These are phyloP conservation scores for Oscheius sp. DNA, from an alignment of 2,888 invertebrate species.

Conservation along the genomic window DNA sequence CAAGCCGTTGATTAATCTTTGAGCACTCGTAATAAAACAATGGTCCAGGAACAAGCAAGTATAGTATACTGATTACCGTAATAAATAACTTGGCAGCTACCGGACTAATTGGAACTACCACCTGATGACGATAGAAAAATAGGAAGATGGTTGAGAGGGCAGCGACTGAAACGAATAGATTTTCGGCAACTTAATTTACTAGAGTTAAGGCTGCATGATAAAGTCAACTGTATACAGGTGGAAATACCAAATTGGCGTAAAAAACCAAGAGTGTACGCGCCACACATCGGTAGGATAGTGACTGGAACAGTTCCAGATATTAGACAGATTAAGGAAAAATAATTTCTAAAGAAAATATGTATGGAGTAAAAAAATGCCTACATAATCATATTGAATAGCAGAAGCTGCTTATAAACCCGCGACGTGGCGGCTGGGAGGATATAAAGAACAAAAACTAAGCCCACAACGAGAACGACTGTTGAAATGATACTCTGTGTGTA, in stretches of 20 bases:
- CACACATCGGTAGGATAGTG: constrained; percentile 17
- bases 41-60: neutral
- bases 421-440: constrained; percentile 6
- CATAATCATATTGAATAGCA: constrained; percentile 18
- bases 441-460: neutral
- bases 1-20: neutral
- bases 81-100: constrained; percentile 1
- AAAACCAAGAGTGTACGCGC: constrained; percentile 20
- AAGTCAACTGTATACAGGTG: constrained; percentile 6
- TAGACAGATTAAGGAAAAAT: constrained; percentile 9
- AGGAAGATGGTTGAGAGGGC: constrained; percentile 17
- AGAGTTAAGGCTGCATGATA: neutral
- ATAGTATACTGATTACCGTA: neutral
- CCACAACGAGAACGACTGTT: neutral
- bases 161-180: constrained; percentile 19
- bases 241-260: neutral
- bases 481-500: constrained; percentile 7
- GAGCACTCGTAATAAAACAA: constrained; percentile 16
- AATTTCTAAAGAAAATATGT: neutral
- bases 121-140: constrained; percentile 22
- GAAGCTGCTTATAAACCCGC: neutral
- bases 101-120: neutral
- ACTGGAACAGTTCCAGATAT: constrained; percentile 1
- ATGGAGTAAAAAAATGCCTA: neutral
- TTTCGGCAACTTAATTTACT: constrained; percentile 10